phyloP scores from a whole-genome alignment of 2,113 vertebrate genomes.

The Microcebus ravelobensis region DNA sequence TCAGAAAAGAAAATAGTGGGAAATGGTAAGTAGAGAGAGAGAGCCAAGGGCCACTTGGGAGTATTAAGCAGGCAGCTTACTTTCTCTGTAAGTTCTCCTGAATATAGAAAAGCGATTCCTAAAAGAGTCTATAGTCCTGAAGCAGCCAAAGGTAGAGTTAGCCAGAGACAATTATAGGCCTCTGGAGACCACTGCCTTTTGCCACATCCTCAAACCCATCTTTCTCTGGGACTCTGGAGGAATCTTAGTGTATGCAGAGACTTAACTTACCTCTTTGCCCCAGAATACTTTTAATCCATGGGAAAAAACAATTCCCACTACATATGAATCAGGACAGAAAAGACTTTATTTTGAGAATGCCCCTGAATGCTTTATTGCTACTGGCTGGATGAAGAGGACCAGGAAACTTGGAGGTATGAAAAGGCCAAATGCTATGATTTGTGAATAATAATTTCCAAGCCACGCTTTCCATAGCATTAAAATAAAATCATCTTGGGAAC shows the following conservation, averaged over 20 bases:
- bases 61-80: background rate
- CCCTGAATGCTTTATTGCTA: background rate
- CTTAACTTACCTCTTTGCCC: background rate
- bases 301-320: background rate
- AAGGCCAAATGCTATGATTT: background rate
- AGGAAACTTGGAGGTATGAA: background rate
- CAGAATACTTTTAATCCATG: background rate
- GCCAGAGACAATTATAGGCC: background rate
- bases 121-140: background rate
- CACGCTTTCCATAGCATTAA: background rate
- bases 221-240: background rate
- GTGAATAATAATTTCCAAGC: background rate
- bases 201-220: background rate
- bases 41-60: background rate
- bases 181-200: background rate
- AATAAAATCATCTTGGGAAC: background rate
- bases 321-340: background rate
- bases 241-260: background rate
- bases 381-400: background rate
- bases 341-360: background rate
- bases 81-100: background rate
- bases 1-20: conserved; percentile 28
- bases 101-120: background rate
- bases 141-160: background rate
- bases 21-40: background rate